Evolutionary conservation across 2,888 invertebrate species (phyloP).

Genomic region (Eutolmus rufibarbis): DNA sequence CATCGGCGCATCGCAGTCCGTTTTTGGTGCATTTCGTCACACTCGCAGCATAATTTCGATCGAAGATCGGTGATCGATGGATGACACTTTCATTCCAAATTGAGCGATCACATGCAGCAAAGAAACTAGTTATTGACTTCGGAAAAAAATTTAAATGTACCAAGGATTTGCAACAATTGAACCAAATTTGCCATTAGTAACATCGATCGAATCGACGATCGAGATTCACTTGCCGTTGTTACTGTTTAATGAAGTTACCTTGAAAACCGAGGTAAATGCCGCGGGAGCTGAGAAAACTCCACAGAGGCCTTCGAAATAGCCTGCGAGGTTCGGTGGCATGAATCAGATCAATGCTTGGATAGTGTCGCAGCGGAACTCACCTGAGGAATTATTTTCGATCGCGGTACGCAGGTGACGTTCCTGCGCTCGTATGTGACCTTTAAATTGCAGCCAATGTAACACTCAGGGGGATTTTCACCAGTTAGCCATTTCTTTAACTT

Average conservation of each 20-base stretch:
- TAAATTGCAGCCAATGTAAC: background rate
- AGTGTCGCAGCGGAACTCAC: background rate
- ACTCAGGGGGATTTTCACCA: background rate
- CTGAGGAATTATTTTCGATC: background rate
- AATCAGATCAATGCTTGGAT: background rate
- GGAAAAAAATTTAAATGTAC: background rate
- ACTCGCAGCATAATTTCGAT: background rate
- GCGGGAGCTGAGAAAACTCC: background rate
- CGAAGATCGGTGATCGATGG: constrained; percentile 22
- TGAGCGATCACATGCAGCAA: background rate
- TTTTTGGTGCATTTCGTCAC: constrained; percentile 3
- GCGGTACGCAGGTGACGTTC: background rate
- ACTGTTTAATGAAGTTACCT: constrained; percentile 8
- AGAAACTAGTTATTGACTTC: background rate
- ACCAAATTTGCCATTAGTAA: background rate
- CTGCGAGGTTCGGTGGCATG: background rate
- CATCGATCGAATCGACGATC: background rate
- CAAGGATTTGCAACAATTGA: constrained; percentile 1
- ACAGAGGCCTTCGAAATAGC: background rate
- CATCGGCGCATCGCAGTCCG: background rate
- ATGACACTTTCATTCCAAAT: background rate
- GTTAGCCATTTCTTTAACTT: background rate
- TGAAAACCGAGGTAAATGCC: background rate
- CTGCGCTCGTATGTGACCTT: background rate
- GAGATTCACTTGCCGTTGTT: background rate